These are phyloP conservation scores for Oncorhynchus gorbuscha DNA, from an alignment of 2,113 vertebrate species.

Conservation along the genomic window DNA sequence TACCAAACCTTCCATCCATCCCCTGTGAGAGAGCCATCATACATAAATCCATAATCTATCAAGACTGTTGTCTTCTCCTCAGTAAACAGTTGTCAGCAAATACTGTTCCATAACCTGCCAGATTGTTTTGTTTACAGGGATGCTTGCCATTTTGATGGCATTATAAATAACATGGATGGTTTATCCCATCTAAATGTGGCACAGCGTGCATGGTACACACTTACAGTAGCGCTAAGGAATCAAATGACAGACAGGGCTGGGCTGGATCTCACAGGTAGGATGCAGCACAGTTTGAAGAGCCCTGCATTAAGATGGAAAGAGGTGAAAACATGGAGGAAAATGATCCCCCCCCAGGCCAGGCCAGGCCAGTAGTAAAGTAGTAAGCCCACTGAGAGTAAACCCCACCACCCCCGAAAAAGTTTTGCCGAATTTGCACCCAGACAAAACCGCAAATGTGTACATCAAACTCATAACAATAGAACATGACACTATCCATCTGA, in stretches of 20 bases:
- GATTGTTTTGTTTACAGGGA: conserved; percentile 26
- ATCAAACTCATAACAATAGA: too few relatives aligned
- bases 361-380: too few relatives aligned
- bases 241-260: neutral
- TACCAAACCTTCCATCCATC: neutral
- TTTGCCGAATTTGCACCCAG: neutral
- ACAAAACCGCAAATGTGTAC: neutral
- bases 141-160: conserved; percentile 1
- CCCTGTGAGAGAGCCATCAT: neutral
- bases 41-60: neutral
- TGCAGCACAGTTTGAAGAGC: neutral
- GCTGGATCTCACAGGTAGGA: neutral
- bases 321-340: neutral
- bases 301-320: neutral
- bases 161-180: conserved; percentile 3
- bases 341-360: neutral
- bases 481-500: too few relatives aligned
- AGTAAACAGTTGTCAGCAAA: conserved; percentile 36
- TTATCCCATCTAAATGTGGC: neutral
- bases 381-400: neutral
- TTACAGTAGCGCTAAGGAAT: neutral
- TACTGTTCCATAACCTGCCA: neutral
- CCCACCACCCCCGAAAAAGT: neutral
- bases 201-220: neutral
- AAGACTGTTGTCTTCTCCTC: neutral